Percentiles rank a stretch among this genome's conserved stretches.
phyloP scores from a whole-genome alignment of 2,888 invertebrate genomes.

The Ormyrus nitidulus region DNA sequence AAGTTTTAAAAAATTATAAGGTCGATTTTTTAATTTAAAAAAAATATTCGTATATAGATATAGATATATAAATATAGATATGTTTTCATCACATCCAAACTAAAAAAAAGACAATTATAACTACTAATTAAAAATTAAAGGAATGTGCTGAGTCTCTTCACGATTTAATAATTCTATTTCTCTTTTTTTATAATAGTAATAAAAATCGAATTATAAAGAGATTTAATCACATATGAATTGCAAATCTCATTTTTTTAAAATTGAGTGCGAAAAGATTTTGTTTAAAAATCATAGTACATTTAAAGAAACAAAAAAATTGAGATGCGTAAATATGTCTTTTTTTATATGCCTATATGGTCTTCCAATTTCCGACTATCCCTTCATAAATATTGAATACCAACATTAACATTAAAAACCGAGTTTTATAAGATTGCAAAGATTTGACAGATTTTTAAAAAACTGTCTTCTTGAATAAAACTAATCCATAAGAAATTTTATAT shows the following conservation, averaged over 20 bases:
- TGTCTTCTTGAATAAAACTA: slow-evolving; percentile 21
- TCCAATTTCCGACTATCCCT: slow-evolving; percentile 47
- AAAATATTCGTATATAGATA: slow-evolving; percentile 47
- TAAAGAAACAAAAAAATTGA: slow-evolving; percentile 29
- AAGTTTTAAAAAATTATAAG: slow-evolving; percentile 36
- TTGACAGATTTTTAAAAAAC: slow-evolving; percentile 20
- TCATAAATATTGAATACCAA: slow-evolving; percentile 3
- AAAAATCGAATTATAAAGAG: slow-evolving; percentile 23
- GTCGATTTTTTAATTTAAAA: slow-evolving; percentile 44
- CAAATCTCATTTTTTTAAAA: slow-evolving; percentile 25
- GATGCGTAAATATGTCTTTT: slow-evolving; percentile 28
- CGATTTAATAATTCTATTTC: slow-evolving; percentile 12
- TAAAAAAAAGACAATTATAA: slow-evolving; percentile 56
- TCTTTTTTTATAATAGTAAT: slow-evolving; percentile 32
- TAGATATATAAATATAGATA: slow-evolving; percentile 51
- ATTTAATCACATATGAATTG: neutral
- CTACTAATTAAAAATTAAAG: slow-evolving; percentile 42
- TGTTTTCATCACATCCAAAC: slow-evolving; percentile 62
- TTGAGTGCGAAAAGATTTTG: slow-evolving; percentile 18
- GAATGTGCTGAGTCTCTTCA: slow-evolving; percentile 37
- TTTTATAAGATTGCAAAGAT: slow-evolving; percentile 5
- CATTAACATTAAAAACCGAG: neutral
- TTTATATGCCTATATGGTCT: slow-evolving; percentile 42
- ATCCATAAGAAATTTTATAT: slow-evolving; percentile 41
- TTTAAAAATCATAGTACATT: slow-evolving; percentile 19